Base-by-base conservation (phyloP, 2,113 vertebrate species). In the Climacteris rufus region DNA sequence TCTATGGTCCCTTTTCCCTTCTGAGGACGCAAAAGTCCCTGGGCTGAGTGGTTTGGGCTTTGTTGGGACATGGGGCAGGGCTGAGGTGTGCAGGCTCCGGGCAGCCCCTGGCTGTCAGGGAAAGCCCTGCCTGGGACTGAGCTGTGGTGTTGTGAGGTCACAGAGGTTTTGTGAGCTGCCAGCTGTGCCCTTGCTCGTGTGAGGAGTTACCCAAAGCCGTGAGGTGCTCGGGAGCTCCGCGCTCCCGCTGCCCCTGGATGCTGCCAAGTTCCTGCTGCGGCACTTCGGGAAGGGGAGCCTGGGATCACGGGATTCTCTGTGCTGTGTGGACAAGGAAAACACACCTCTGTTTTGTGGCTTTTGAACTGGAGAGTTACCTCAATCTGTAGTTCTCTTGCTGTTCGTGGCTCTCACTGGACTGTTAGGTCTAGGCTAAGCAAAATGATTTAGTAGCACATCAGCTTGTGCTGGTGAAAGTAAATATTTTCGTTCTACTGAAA, bases 331-430 rank as follows among this genome's bases (percentile, higher is more conserved):
- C 49, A 19, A 7, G 13, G 61, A 17, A 27, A n/a, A 8, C 31
- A 5, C 27, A 1, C 22, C 42, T 60, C 57, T 63, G 30, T 20
- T 35, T 7, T n/a, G 74, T 21, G 45, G 61, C 83, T 30, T 19
- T 53, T 21, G 57, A 65, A 10, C 22, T 24, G 27, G n/a, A 17
- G 80, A 9, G 23, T 35, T 54, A 3, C 65, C 60, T 74, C 21
- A 5, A 4, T 30, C 1, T 1, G 2, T 0, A 10, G 49, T 25
- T 31, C 44, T 35, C 13, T 5, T 1, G 39, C 54, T 84, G n/a
- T 30, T 50, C 8, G 1, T 50, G 77, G 70, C 19, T 23, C 68
- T 42, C 19, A 1, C 53, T 70, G 69, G 59, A 2, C 60, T 39
- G 0, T 19, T 7, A 33, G 65, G 30, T 24, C 53, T 7, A 4